phyloP scores from a whole-genome alignment of 2,113 vertebrate genomes.

The Motacilla alba region DNA sequence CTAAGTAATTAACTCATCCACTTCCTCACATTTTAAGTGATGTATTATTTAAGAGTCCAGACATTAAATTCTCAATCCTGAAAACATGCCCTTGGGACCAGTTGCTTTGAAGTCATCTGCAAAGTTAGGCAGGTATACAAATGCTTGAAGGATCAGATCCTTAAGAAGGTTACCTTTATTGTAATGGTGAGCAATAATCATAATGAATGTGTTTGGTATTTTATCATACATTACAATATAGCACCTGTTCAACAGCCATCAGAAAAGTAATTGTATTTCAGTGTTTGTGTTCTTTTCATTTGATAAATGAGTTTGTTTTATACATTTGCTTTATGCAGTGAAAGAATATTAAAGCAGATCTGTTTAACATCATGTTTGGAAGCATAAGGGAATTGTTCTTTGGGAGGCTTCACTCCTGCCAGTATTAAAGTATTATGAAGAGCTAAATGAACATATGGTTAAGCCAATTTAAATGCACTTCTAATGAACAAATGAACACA shows the following conservation, averaged over 20 bases:
- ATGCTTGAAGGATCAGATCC: not conserved
- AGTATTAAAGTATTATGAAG: not conserved
- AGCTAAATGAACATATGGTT: constrained; percentile 18
- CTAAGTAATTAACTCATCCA: constrained; percentile 61
- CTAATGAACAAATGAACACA: constrained; percentile 9
- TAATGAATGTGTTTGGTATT: constrained; percentile 17
- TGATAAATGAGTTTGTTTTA: constrained; percentile 59
- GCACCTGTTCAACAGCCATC: constrained; percentile 3
- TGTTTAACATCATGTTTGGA: constrained; percentile 23
- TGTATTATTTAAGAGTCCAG: constrained; percentile 51
- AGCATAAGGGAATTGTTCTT: not conserved
- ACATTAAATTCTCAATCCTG: constrained; percentile 2
- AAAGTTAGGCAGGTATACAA: not conserved
- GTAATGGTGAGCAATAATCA: not conserved
- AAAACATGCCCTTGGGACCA: not conserved
- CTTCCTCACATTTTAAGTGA: constrained; percentile 37
- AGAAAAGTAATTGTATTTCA: constrained; percentile 9
- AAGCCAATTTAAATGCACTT: not conserved
- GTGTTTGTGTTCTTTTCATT: constrained; percentile 1
- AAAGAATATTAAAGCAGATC: constrained; percentile 48
- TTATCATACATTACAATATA: constrained; percentile 1
- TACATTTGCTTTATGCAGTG: constrained; percentile 29
- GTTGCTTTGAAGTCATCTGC: not conserved
- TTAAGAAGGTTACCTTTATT: not conserved
- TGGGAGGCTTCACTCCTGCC: not conserved